Conservation (phyloP, 2,888 invertebrate species). For the Aphodius sticticus region DNA sequence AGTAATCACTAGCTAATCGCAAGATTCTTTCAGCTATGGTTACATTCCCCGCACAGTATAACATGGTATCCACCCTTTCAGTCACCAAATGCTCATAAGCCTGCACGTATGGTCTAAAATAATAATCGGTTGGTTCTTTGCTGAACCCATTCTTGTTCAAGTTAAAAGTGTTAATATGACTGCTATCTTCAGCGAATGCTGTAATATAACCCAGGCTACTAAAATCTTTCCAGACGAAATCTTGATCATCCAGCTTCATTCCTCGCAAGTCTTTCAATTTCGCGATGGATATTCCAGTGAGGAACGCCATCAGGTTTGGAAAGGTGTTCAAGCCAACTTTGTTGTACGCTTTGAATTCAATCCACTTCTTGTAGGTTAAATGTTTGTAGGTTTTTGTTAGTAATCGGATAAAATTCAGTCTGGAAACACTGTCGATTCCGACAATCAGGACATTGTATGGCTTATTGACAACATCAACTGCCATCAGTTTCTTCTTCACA, state of each 20-base stretch:
- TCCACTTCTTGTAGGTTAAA: constrained; percentile 64
- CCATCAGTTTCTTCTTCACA: constrained; percentile 62
- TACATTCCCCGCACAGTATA: constrained; percentile 68
- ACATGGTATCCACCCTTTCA: constrained; percentile 44
- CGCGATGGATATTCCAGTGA: constrained; percentile 70
- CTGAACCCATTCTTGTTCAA: constrained; percentile 76
- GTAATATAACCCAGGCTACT: constrained; percentile 76
- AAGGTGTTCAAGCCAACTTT: constrained; percentile 89
- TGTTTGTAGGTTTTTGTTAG: constrained; percentile 77
- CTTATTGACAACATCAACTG: constrained; percentile 47
- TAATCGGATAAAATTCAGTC: constrained; percentile 76
- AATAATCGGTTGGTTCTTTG: constrained; percentile 81
- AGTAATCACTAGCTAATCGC: constrained; percentile 74
- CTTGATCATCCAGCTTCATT: constrained; percentile 71
- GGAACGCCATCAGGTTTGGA: constrained; percentile 85
- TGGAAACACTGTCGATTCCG: constrained; percentile 86
- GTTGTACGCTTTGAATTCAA: constrained; percentile 57
- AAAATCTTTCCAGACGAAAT: constrained; percentile 82
- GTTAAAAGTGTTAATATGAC: constrained; percentile 77
- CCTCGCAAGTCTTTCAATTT: constrained; percentile 62
- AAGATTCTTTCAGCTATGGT: constrained; percentile 74
- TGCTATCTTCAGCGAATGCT: constrained; percentile 81
- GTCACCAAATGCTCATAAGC: constrained; percentile 67
- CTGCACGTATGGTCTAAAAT: constrained; percentile 76
- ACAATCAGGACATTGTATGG: constrained; percentile 75